These are phyloP conservation scores for Drosophila falleni DNA, from an alignment of 2,888 invertebrate genomes.

Conservation along the genomic window DNA sequence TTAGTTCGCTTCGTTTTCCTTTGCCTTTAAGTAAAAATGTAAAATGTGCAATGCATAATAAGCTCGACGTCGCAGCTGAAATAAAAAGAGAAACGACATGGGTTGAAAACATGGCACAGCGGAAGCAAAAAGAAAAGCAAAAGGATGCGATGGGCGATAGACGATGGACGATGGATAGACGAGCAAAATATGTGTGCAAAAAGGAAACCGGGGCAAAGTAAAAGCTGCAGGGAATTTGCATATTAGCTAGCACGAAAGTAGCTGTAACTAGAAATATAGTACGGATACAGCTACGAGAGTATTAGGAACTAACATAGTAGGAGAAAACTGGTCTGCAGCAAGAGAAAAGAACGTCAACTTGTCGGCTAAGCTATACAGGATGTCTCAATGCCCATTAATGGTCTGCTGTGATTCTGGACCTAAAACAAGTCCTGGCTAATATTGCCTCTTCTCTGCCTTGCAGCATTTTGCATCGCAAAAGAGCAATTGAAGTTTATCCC, in stretches of 20 bases:
- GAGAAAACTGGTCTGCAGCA: neutral
- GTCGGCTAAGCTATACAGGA: constrained; percentile 57
- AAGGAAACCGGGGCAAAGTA: constrained; percentile 58
- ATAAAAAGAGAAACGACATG: constrained; percentile 48
- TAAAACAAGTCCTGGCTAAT: constrained; percentile 7
- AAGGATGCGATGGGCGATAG: constrained; percentile 47
- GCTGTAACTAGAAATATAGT: constrained; percentile 30
- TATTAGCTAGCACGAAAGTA: constrained; percentile 68
- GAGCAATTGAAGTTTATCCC: constrained; percentile 39
- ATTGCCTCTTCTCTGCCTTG: constrained; percentile 35
- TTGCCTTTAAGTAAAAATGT: constrained; percentile 65
- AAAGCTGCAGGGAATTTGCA: constrained; percentile 78
- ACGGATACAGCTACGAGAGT: neutral
- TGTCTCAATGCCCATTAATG: constrained; percentile 63
- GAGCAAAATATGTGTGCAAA: constrained; percentile 40
- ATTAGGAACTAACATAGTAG: neutral
- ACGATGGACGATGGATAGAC: constrained; percentile 20
- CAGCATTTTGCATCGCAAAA: constrained; percentile 50
- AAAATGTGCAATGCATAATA: constrained; percentile 81
- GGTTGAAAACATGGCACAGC: constrained; percentile 68
- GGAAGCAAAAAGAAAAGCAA: constrained; percentile 66
- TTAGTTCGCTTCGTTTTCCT: constrained; percentile 5
- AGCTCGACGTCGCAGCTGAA: constrained; percentile 55
- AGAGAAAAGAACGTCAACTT: constrained; percentile 30
- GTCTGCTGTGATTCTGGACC: constrained; percentile 23